Base-by-base conservation (phyloP, 2,888 invertebrate species). In the Cryptops parisi region DNA sequence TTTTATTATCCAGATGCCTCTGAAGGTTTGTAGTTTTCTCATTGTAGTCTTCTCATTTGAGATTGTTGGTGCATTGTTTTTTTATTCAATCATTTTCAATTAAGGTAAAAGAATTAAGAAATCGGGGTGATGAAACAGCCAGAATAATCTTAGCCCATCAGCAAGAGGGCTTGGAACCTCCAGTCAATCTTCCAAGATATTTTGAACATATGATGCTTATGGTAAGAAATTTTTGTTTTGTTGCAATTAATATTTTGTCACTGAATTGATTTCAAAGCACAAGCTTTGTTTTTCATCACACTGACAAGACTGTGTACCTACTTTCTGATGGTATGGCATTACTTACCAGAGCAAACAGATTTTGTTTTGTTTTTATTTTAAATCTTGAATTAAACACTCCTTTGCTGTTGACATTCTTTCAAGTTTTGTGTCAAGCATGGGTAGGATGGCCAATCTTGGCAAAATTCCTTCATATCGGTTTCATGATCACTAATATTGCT, bases 1-100 rank as follows among this genome's bases (percentile, higher is more conserved):
- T 70, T 93, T 96, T 63, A 87, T 96, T 47, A 82, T 86, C 57
- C 77, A 85, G 52, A 87, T 93, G 87, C 93, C 91, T 52, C 77
- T 89, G 47, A 93, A 91, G 77, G 79, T 70, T n/a, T n/a, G n/a
- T n/a, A n/a, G n/a, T n/a, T n/a, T n/a, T n/a, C n/a, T n/a, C n/a
- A 33, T 33, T 33, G 33, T 33, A 33, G 6, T 33, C 6, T 12
- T 43, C 43, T 43, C 6, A 47, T 47, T 47, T 47, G 23, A 47
- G 21, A 17, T 6, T 45, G 15, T 9, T 33, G 15, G 15, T 33
- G 33, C 33, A 33, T 9, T 33, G 33, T 52, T 25, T 21, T 45
- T 45, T 6, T 21, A 12, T 3, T 22, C 27, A 24, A n/a, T 23
- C 24, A 52, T 44, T 51, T 40, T n/a, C 25, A 3, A 22, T 21